phyloP scores from a whole-genome alignment of 2,797 vertebrate genomes.

The Pipistrellus pipistrellus region DNA sequence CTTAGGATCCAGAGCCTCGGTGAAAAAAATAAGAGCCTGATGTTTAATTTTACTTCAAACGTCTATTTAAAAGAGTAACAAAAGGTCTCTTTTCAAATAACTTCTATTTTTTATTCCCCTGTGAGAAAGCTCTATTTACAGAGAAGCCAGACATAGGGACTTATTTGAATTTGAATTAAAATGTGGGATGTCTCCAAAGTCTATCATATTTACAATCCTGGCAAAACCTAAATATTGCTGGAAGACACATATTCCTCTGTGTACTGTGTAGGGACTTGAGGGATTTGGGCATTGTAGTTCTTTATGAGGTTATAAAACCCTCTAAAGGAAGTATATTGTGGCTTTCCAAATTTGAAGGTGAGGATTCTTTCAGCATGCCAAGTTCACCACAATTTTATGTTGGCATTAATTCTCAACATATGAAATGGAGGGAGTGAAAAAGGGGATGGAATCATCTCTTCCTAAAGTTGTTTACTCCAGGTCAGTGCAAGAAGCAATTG shows the following conservation, averaged over 20 bases:
- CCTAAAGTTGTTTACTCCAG: constrained; percentile 26
- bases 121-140: constrained; percentile 50
- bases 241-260: constrained; percentile 36
- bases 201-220: constrained; percentile 66
- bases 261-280: not conserved
- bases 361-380: constrained; percentile 47
- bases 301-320: constrained; percentile 24
- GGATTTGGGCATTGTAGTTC: constrained; percentile 30
- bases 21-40: not conserved
- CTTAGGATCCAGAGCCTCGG: not conserved
- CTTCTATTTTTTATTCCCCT: constrained; percentile 27
- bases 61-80: constrained; percentile 52
- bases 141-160: not conserved
- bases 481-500: constrained; percentile 45
- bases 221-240: constrained; percentile 60
- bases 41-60: not conserved
- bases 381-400: constrained; percentile 26
- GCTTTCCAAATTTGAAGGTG: constrained; percentile 65
- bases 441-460: constrained; percentile 23
- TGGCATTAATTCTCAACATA: constrained; percentile 50
- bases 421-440: not conserved
- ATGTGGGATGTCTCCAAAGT: constrained; percentile 6
- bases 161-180: constrained; percentile 73
- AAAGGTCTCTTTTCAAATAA: constrained; percentile 55
- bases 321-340: constrained; percentile 35